phyloP scores from a whole-genome alignment of 2,113 vertebrate species.

The Thamnaconus septentrionalis region DNA sequence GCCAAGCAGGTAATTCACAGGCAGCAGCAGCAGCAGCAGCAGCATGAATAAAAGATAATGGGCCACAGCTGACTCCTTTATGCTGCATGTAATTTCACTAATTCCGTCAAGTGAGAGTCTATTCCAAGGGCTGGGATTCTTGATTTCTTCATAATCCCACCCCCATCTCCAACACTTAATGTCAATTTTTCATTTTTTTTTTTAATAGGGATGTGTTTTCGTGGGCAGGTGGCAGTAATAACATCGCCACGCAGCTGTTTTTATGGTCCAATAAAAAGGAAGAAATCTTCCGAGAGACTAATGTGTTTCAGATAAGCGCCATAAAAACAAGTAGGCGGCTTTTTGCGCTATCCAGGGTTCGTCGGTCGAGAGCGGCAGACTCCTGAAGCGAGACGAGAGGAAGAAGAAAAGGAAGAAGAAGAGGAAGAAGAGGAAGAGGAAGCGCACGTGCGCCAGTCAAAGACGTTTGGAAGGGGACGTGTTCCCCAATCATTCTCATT shows the following conservation, averaged over 20 bases:
- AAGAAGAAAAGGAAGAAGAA: constrained; percentile 31
- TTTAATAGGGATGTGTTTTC: constrained; percentile 39
- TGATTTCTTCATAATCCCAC: constrained; percentile 25
- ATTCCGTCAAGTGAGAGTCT: constrained; percentile 59
- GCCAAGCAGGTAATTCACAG: constrained; percentile 78
- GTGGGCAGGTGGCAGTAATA: constrained; percentile 50
- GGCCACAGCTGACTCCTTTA: constrained; percentile 72
- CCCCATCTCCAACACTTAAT: constrained; percentile 17
- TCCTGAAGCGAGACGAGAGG: constrained; percentile 49
- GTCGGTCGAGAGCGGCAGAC: constrained; percentile 30
- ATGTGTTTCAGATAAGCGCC: constrained; percentile 39
- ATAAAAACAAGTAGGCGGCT: constrained; percentile 26
- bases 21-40: constrained; percentile 48
- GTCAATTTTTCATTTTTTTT: constrained; percentile 15
- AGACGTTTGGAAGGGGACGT: constrained; percentile 62
- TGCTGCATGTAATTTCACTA: constrained; percentile 65
- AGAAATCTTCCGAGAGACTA: constrained; percentile 20
- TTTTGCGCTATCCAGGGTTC: too few relatives aligned
- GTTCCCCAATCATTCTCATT: constrained; percentile 60
- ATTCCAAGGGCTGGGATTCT: constrained; percentile 49
- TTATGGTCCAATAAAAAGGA: constrained; percentile 29
- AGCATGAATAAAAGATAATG: constrained; percentile 79
- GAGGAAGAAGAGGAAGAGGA: too few relatives aligned
- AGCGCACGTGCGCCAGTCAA: constrained; percentile 51
- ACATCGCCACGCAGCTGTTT: constrained; percentile 24